Percentiles rank a stretch among this genome's conserved stretches.
phyloP scores from a whole-genome alignment of 1,140 invertebrate genomes.

The Callitettix versicolor region DNA sequence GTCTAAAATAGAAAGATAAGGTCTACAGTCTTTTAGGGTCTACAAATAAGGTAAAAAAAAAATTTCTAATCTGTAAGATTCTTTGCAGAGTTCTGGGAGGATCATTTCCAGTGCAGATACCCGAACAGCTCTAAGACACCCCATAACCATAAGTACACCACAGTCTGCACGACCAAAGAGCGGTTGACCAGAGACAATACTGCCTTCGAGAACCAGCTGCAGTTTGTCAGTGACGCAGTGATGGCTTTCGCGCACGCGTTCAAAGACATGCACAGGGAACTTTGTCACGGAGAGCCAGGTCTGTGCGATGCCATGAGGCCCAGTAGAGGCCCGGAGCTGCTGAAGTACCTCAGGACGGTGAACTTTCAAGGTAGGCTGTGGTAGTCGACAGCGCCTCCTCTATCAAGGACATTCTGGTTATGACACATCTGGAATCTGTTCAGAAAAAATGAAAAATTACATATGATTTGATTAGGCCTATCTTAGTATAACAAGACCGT shows the following conservation, averaged over 20 bases:
- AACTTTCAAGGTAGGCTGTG: slow-evolving; percentile 73
- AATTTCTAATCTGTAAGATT: neutral
- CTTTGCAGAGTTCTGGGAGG: slow-evolving; percentile 79
- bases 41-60: too few relatives aligned
- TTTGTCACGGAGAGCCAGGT: slow-evolving; percentile 55
- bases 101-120: slow-evolving; percentile 75
- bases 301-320: slow-evolving; percentile 81
- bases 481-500: too few relatives aligned
- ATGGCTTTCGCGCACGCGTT: slow-evolving; percentile 84
- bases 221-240: slow-evolving; percentile 86
- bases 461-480: too few relatives aligned
- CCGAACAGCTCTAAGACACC: slow-evolving; percentile 64
- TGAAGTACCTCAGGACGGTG: slow-evolving; percentile 73
- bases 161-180: slow-evolving; percentile 57
- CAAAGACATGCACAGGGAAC: slow-evolving; percentile 63
- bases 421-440: too few relatives aligned
- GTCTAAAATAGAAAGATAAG: too few relatives aligned
- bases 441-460: too few relatives aligned
- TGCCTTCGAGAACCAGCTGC: slow-evolving; percentile 77
- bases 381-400: too few relatives aligned
- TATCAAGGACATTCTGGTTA: too few relatives aligned
- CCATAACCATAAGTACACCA: slow-evolving; percentile 60
- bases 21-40: too few relatives aligned
- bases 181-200: slow-evolving; percentile 60
- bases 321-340: slow-evolving; percentile 68